Evolutionary conservation across 37 sponge, comb jelly and placozoan species (phyloP).

Genomic region (Cliona cf. orientalis): DNA sequence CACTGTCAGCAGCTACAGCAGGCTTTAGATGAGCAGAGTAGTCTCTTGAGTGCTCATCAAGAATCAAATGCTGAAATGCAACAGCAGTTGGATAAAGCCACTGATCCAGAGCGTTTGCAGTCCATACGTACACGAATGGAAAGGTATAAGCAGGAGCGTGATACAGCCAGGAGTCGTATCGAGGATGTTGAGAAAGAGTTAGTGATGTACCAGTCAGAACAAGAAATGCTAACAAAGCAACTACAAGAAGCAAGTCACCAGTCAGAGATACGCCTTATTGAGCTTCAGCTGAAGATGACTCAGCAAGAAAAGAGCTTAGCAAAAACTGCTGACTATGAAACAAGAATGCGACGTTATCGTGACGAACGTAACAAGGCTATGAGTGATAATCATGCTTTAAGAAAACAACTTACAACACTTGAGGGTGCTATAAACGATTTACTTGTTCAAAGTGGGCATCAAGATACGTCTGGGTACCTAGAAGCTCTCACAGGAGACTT

Average conservation of each 20-base stretch:
- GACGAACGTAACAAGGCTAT: slow-evolving; percentile 38
- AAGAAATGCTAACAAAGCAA: neutral
- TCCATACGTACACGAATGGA: slow-evolving; percentile 34
- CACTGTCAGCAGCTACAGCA: neutral
- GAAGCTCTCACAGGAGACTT: no score
- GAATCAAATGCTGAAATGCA: slow-evolving; percentile 32
- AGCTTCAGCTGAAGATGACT: neutral
- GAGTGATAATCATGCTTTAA: neutral
- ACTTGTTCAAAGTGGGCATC: no score
- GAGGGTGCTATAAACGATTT: no score
- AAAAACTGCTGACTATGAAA: neutral
- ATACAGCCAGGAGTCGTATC: slow-evolving; percentile 7
- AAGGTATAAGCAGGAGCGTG: slow-evolving; percentile 53
- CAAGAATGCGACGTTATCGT: slow-evolving; percentile 25
- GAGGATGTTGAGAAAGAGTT: slow-evolving; percentile 17
- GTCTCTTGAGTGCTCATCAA: neutral
- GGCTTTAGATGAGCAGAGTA: neutral
- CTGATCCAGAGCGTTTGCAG: slow-evolving; percentile 17
- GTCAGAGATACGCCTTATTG: neutral
- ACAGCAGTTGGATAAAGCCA: slow-evolving; percentile 33
- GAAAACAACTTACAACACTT: neutral
- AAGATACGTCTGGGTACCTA: no score
- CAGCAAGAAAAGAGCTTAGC: neutral
- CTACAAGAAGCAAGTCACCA: neutral
- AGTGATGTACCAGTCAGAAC: neutral